phyloP scores from a whole-genome alignment of 2,888 invertebrate genomes.

The Thysanoteuthis rhombus region DNA sequence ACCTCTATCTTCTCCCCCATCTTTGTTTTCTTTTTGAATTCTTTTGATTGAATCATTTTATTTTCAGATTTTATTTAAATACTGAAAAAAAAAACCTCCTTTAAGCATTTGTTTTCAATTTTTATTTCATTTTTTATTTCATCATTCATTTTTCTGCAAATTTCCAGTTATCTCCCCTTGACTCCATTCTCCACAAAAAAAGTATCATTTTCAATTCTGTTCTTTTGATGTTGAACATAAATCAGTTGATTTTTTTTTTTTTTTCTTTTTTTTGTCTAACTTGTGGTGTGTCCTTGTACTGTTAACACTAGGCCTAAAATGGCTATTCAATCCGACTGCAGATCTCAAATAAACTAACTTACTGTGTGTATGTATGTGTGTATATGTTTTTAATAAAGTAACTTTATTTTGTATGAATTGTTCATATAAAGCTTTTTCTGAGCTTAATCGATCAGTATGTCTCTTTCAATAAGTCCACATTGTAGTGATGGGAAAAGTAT shows the following conservation, averaged over 20 bases:
- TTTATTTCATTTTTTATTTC: background rate
- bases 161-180: background rate
- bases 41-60: background rate
- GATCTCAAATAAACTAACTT: background rate
- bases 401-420: background rate
- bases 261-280: background rate
- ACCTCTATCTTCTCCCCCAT: background rate
- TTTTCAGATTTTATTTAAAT: background rate
- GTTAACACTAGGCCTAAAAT: background rate
- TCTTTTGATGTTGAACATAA: background rate
- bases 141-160: background rate
- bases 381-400: background rate
- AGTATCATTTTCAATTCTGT: background rate
- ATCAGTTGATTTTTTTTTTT: background rate
- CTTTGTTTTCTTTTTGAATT: background rate
- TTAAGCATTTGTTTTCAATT: background rate
- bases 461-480: too few relatives aligned
- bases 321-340: background rate
- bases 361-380: background rate
- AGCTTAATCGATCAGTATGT: too few relatives aligned
- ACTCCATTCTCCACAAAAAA: background rate
- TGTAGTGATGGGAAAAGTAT: too few relatives aligned
- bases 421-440: too few relatives aligned
- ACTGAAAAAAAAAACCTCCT: background rate
- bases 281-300: slow-evolving; percentile 12